Evolutionary conservation across 1,140 invertebrate species (phyloP), one percentile per base, ranked within the genome.

Genomic region (Drosophila arizonae): DNA sequence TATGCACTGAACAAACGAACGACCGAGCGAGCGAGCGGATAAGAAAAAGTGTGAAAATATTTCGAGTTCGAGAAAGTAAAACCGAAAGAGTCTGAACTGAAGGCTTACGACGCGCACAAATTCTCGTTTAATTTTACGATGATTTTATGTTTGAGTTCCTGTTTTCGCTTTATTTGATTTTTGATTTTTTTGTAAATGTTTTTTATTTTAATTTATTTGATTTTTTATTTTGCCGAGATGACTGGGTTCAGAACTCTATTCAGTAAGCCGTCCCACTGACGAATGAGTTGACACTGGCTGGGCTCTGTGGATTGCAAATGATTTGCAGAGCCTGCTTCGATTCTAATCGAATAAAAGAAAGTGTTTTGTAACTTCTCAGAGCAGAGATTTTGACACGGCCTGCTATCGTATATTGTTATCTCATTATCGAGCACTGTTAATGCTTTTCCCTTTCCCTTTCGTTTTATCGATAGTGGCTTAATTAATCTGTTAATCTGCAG

Each of bases 251-350:
- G 60, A 60, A 68, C 58, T 63, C 77, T 81, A 65, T 77, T 65
- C 77, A 58, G 66, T 71, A 54, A 46, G 66, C 55, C 67, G 78
- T 58, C 56, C 52, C 33, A 56, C 15, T 48, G 69, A 51, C 69
- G 78, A 85, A 81, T 85, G 81, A 85, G 6, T 56, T 63, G 2
- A 6, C 28, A 11, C n/a, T 26, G 39, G 10, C n/a, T n/a, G 1
- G n/a, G 10, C 33, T 26, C 39, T 13, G 28, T 48, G 30, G 8
- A 6, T 48, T 28, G 2, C 28, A 33, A 67, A 55, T 8, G 61
- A 55, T 61, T 72, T 41, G 5, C 70, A 72, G 17, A 68, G 70
- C 64, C 56, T 68, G 1, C 63, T 67, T 39, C 13, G n/a, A 30
- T 52, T 67, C 5, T 17, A 17, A n/a, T 13, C 6, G 48, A 21